Percentiles rank a stretch among this genome's conserved stretches.
Conservation (phyloP, 2,888 invertebrate genomes). For the Scaptomyza tumidula region DNA sequence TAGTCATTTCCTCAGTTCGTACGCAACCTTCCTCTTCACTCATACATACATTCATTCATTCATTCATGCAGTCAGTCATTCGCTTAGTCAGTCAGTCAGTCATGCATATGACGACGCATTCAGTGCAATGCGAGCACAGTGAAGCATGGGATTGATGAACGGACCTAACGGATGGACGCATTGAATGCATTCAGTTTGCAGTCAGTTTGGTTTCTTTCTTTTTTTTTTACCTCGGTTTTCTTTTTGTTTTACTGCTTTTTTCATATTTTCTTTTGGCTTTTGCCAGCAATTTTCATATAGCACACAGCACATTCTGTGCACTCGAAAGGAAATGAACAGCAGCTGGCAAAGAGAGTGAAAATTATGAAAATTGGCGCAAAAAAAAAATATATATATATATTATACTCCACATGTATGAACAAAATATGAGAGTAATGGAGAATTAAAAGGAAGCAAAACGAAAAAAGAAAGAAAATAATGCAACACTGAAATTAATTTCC, state of each 20-base stretch:
- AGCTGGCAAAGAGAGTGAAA: conserved; percentile 51
- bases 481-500: conserved; percentile 72
- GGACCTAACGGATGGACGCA: conserved; percentile 39
- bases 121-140: conserved; percentile 26
- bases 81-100: conserved; percentile 38
- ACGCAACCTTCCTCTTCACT: conserved; percentile 1
- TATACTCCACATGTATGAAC: conserved; percentile 10
- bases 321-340: conserved; percentile 72
- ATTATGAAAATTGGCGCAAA: conserved; percentile 59
- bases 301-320: conserved; percentile 57
- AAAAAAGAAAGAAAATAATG: conserved; percentile 37
- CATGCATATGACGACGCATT: conserved; percentile 57
- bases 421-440: conserved; percentile 33
- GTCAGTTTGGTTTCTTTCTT: conserved; percentile 19
- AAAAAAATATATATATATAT: conserved; percentile 10
- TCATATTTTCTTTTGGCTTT: conserved; percentile 32
- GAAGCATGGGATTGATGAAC: conserved; percentile 25
- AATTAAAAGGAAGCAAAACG: conserved; percentile 24
- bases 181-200: conserved; percentile 43
- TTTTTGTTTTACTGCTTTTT: conserved; percentile 23
- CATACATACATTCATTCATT: conserved; percentile 9
- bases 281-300: conserved; percentile 49
- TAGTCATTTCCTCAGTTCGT: conserved; percentile 13
- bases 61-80: conserved; percentile 6
- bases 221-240: conserved; percentile 10